phyloP scores from a whole-genome alignment of 2,888 invertebrate genomes.

The Dynastes hyllus region DNA sequence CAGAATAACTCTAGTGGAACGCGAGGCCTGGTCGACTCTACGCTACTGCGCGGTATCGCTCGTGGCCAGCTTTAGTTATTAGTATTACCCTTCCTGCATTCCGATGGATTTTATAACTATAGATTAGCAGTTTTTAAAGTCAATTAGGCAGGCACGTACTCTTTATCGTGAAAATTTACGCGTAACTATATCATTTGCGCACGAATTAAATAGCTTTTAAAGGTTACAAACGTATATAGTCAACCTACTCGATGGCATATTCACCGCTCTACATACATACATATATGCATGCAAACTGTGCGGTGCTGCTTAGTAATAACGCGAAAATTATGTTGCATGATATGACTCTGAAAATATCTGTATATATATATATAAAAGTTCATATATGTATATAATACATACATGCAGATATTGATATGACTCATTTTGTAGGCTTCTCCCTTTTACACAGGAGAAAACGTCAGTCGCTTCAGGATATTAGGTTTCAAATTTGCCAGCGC shows the following conservation, averaged over 20 bases:
- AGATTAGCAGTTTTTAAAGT: constrained; percentile 7
- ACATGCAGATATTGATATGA: constrained; percentile 26
- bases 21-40: no score
- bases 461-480: constrained; percentile 56
- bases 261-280: constrained; percentile 16
- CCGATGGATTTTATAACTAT: not conserved
- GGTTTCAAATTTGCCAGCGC: constrained; percentile 57
- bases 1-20: no score
- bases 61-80: no score
- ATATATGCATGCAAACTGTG: constrained; percentile 25
- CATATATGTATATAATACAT: not conserved
- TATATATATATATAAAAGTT: no score
- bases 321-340: constrained; percentile 21
- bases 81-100: not conserved
- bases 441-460: constrained; percentile 27
- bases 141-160: not conserved
- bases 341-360: constrained; percentile 7
- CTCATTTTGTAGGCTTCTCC: no score
- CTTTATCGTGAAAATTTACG: constrained; percentile 23
- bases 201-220: constrained; percentile 28
- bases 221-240: constrained; percentile 23
- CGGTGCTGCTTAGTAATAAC: constrained; percentile 10
- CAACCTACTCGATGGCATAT: constrained; percentile 20
- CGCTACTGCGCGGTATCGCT: no score
- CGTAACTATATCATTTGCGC: constrained; percentile 12